Base-by-base conservation (phyloP, 2,113 vertebrate species). In the Bambusicola thoracicus region DNA sequence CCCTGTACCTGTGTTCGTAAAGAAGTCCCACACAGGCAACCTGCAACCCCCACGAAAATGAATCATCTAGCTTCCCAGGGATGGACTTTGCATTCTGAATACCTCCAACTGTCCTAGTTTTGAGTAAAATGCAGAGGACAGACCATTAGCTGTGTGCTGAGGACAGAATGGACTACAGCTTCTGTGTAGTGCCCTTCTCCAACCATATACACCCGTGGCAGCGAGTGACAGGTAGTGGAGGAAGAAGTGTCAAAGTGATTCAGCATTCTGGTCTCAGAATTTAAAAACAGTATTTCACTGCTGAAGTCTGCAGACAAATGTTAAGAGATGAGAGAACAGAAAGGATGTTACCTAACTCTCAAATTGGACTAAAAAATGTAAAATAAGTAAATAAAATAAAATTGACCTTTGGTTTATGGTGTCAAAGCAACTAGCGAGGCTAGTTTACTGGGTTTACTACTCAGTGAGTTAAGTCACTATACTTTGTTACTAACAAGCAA, bases 141-240 rank as follows among this genome's bases (percentile, higher is more conserved):
- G 48, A 43, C 27, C 10, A 36, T 9, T 41, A 56, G 38, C 5
- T 56, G 32, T 18, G 41, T 62, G 62, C 48, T 36, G 11, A 59
- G 27, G 72, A 62, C 36, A 67, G 49, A 43, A 32, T 0, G 16
- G 40, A 27, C 44, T 22, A 32, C n/a, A 85, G 58, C 30, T 76
- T 41, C 58, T 7, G 32, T 18, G 16, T 1, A 13, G 6, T 56
- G 59, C 67, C 90, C 77, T 17, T 4, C 1, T 7, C 43, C 65
- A 34, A 38, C 68, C 32, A 56, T 8, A 40, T 0, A 20, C 51
- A 72, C 3, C 40, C 15, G 11, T 0, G 6, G 51, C 36, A 58
- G 43, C n/a, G 40, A 72, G 30, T 3, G 66, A 81, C 0, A 0
- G 66, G 36, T 44, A 81, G 24, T 0, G 19, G 8, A 16, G 36